Evolutionary conservation across 2,888 invertebrate genomes (phyloP).

Genomic region (Gordius sp.): DNA sequence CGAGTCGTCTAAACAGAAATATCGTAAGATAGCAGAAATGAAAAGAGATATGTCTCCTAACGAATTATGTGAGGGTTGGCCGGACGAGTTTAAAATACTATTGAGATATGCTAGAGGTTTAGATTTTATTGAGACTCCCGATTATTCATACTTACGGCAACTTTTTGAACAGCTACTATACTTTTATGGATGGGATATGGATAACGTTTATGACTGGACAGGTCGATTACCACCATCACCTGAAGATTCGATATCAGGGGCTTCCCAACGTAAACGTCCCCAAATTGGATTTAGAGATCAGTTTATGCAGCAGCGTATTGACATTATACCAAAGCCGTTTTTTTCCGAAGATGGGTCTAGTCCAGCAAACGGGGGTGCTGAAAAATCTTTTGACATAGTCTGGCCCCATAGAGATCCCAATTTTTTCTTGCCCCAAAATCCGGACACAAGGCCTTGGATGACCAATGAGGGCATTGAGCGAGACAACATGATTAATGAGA

Average conservation of each 20-base stretch:
- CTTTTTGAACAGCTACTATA: not conserved
- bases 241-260: not conserved
- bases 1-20: conserved; percentile 7
- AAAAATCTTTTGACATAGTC: not conserved
- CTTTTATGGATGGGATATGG: not conserved
- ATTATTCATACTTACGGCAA: not conserved
- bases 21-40: conserved; percentile 11
- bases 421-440: not conserved
- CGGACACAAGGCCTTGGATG: not conserved
- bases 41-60: not conserved
- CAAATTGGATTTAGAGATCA: not conserved
- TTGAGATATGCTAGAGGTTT: conserved; percentile 6
- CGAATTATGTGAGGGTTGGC: not conserved
- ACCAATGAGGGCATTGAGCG: not conserved
- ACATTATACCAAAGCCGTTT: no score
- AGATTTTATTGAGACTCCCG: conserved; percentile 3
- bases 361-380: no score
- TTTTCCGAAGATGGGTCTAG: no score
- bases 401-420: not conserved
- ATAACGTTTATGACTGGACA: not conserved
- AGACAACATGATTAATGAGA: not conserved
- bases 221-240: not conserved
- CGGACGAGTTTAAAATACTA: conserved; percentile 5
- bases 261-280: not conserved
- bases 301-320: no score